Evolutionary conservation across 2,797 vertebrate genomes (phyloP).

Genomic region (Graptemys geographica): DNA sequence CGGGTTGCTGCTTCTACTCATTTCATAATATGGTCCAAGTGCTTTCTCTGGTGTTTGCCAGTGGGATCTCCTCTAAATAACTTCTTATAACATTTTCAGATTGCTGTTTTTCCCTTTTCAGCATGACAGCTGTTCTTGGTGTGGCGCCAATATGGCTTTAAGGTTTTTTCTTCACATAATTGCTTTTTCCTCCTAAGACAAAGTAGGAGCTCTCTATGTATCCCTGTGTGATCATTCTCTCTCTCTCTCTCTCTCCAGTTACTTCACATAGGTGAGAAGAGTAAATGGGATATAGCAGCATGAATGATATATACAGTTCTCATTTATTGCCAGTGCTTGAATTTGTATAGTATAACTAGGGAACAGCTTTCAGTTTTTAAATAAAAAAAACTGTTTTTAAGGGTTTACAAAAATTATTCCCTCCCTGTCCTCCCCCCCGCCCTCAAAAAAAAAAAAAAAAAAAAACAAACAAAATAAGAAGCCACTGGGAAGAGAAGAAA

Average conservation of each 20-base stretch:
- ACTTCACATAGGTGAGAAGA: neutral
- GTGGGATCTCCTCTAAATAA: neutral
- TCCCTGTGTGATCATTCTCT: neutral
- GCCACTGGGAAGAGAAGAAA: neutral
- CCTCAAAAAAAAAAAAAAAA: neutral
- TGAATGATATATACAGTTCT: neutral
- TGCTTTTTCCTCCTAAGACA: constrained; percentile 9
- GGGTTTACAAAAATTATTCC: too few species aligned
- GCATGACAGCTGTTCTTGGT: neutral
- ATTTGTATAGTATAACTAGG: neutral
- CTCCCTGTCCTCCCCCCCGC: too few species aligned
- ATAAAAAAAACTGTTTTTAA: neutral
- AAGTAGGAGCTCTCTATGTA: neutral
- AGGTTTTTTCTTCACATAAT: neutral
- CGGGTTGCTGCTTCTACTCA: rapidly evolving
- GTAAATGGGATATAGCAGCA: neutral
- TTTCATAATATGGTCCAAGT: neutral
- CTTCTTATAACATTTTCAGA: neutral
- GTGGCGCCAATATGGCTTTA: rapidly evolving
- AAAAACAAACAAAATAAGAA: too few species aligned
- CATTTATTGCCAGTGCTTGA: neutral
- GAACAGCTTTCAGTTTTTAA: neutral
- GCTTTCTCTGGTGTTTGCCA: neutral
- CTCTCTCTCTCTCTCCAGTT: neutral
- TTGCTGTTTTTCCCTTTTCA: neutral